Evolutionary conservation across 2,888 invertebrate genomes (phyloP).

Genomic region (Philereme vetulata): DNA sequence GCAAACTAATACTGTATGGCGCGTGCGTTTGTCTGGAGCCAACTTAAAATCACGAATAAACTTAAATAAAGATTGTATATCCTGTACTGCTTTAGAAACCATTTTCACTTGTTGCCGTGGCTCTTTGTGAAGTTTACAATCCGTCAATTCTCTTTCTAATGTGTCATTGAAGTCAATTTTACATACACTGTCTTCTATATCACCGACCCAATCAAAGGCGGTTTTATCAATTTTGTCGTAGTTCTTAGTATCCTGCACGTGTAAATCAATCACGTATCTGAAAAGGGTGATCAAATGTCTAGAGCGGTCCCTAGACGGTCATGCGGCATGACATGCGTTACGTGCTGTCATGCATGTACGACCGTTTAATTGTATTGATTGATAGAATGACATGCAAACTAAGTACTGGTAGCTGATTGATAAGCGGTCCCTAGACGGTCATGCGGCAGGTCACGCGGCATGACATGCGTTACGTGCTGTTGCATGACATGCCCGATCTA

Average conservation of each 20-base stretch:
- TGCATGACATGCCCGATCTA: too few species aligned
- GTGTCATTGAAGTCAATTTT: background rate
- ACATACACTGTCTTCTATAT: background rate
- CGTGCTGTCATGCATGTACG: too few species aligned
- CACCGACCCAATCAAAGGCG: slow-evolving; percentile 6
- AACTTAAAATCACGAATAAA: background rate
- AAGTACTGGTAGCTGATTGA: too few species aligned
- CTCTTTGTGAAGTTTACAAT: background rate
- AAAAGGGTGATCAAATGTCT: background rate
- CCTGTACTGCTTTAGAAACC: background rate
- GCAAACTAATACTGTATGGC: slow-evolving; percentile 1
- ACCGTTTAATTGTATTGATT: too few species aligned
- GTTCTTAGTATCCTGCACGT: slow-evolving; percentile 13
- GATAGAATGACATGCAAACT: too few species aligned
- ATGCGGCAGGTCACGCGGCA: too few species aligned
- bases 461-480: too few species aligned
- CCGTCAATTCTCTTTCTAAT: background rate
- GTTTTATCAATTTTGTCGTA: slow-evolving; percentile 1
- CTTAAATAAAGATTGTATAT: slow-evolving; percentile 3
- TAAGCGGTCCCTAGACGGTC: too few species aligned
- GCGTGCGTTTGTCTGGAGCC: background rate
- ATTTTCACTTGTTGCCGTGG: slow-evolving; percentile 2
- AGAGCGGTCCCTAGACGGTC: too few species aligned
- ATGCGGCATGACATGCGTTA: too few species aligned
- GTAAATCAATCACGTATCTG: slow-evolving; percentile 16